phyloP scores from a whole-genome alignment of 2,113 vertebrate species.

The mouse (Mus musculus) region DNA sequence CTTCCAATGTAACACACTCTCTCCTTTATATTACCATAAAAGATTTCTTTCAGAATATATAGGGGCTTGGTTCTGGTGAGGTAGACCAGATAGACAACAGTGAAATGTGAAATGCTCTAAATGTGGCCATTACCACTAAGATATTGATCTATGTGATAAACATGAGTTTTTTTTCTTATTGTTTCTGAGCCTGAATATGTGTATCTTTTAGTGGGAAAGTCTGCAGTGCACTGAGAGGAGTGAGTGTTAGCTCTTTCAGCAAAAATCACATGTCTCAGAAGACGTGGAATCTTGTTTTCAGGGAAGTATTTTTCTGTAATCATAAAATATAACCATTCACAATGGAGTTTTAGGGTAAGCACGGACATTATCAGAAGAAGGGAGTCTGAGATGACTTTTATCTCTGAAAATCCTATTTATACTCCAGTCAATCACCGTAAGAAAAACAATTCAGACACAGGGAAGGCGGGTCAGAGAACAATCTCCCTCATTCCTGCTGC shows the following conservation, averaged over 20 bases:
- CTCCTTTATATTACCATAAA: conserved; percentile 73
- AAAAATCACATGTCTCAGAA: conserved; percentile 42
- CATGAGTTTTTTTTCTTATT: background rate
- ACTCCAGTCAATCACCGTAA: background rate
- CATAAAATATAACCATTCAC: conserved; percentile 58
- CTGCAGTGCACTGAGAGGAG: background rate
- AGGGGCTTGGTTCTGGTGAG: background rate
- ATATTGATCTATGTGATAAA: conserved; percentile 43
- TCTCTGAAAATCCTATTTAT: background rate
- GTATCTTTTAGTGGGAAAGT: conserved; percentile 9
- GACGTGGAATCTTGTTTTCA: background rate
- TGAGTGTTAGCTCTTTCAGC: background rate
- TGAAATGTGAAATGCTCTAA: conserved; percentile 61
- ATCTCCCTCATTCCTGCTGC: background rate
- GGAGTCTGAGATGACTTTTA: background rate
- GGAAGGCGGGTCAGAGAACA: background rate
- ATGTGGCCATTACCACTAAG: background rate
- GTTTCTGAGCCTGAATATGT: conserved; percentile 35
- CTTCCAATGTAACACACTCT: conserved; percentile 42
- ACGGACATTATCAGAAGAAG: background rate
- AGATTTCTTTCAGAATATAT: background rate
- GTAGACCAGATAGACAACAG: conserved; percentile 57
- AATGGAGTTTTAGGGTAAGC: background rate
- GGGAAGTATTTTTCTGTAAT: conserved; percentile 54
- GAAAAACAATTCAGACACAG: background rate